Conservation (phyloP, 2,888 invertebrate genomes). For the Macrostomum cliftonense region DNA sequence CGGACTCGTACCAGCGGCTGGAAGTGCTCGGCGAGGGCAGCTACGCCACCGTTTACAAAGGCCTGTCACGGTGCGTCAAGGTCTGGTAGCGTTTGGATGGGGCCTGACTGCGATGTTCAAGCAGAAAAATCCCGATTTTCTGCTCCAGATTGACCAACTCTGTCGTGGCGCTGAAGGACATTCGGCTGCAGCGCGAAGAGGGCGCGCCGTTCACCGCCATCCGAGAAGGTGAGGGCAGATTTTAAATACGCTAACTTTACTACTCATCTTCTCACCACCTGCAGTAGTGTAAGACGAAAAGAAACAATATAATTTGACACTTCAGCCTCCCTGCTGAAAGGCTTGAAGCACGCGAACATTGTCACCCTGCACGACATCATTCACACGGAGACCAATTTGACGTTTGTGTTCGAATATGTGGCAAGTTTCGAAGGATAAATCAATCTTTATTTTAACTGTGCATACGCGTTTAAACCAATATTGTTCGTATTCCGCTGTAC, state of each 20-base stretch:
- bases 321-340: slow-evolving; percentile 76
- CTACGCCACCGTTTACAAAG: slow-evolving; percentile 97
- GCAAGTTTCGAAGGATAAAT: too few relatives aligned
- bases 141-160: slow-evolving; percentile 64
- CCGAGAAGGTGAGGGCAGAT: slow-evolving; percentile 49
- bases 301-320: too few relatives aligned
- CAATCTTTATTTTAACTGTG: too few relatives aligned
- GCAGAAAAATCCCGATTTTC: too few relatives aligned
- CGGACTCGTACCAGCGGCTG: slow-evolving; percentile 87
- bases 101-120: too few relatives aligned
- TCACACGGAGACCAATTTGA: slow-evolving; percentile 87
- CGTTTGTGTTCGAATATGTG: slow-evolving; percentile 98
- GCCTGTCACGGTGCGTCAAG: slow-evolving; percentile 31
- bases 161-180: slow-evolving; percentile 95
- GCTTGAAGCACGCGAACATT: slow-evolving; percentile 94
- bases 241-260: too few relatives aligned
- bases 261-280: too few relatives aligned
- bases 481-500: too few relatives aligned
- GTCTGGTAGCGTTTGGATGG: too few relatives aligned
- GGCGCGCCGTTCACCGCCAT: slow-evolving; percentile 98
- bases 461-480: too few relatives aligned
- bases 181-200: slow-evolving; percentile 93
- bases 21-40: slow-evolving; percentile 98
- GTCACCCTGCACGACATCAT: slow-evolving; percentile 93
- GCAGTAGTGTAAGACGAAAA: too few relatives aligned